Percentiles rank a stretch among this genome's conserved stretches.
Conservation (phyloP, 2,797 vertebrate genomes). For the Siniperca undulata region DNA sequence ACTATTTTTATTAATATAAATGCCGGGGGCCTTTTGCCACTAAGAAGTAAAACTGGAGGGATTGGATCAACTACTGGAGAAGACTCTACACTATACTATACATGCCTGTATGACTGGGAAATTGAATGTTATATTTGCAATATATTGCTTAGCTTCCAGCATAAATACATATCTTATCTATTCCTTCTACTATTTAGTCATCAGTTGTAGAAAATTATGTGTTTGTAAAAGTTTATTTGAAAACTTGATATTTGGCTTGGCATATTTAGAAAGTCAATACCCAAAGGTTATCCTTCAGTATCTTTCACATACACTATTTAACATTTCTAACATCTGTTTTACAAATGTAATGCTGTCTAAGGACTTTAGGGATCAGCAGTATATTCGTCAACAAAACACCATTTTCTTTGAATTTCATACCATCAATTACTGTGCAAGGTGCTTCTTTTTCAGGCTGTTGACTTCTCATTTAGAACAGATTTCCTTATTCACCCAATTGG, state of each 20-base stretch:
- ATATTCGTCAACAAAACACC: constrained; percentile 3
- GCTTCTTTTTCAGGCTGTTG: constrained; percentile 44
- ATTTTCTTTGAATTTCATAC: constrained; percentile 10
- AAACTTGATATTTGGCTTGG: background rate
- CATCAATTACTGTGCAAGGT: constrained; percentile 37
- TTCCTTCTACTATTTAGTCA: background rate
- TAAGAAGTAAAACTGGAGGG: constrained; percentile 23
- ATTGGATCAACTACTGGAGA: constrained; percentile 19
- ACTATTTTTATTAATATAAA: constrained; percentile 59
- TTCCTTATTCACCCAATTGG: constrained; percentile 36
- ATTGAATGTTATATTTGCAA: background rate
- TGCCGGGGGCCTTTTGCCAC: constrained; percentile 32
- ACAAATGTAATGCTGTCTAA: constrained; percentile 10
- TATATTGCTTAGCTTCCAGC: constrained; percentile 1
- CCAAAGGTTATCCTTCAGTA: background rate
- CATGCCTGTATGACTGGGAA: background rate
- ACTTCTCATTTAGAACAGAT: constrained; percentile 55
- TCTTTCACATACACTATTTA: background rate
- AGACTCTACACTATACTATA: background rate
- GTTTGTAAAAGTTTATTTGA: background rate
- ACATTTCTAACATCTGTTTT: constrained; percentile 14
- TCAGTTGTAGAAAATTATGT: background rate
- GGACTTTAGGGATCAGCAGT: background rate
- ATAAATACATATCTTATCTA: background rate
- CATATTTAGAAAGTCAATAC: background rate